Percentiles rank a stretch among this genome's conserved stretches.
Evolutionary conservation across 2,797 vertebrate genomes (phyloP).

Genomic region (Epinephelus malabaricus): DNA sequence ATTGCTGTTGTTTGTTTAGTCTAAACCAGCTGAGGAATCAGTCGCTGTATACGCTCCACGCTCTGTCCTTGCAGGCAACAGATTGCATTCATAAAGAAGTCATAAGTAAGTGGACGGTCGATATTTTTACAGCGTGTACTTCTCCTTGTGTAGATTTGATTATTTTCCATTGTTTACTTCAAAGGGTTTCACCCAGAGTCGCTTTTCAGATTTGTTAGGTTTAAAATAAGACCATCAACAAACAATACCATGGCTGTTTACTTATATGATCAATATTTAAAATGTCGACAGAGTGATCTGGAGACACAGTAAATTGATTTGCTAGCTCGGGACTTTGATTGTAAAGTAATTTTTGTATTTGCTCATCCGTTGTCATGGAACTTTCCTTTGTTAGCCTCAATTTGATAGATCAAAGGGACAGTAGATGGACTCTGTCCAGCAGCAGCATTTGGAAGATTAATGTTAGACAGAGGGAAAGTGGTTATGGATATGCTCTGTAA

Average conservation of each 20-base stretch:
- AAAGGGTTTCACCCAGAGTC: slow-evolving; percentile 11
- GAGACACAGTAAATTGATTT: slow-evolving; percentile 14
- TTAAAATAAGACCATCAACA: slow-evolving; percentile 38
- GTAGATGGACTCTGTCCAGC: slow-evolving; percentile 47
- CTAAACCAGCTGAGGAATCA: slow-evolving; percentile 58
- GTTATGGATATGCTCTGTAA: slow-evolving; percentile 45
- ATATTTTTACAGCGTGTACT: not conserved
- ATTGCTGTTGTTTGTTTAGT: slow-evolving; percentile 76
- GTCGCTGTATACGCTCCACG: slow-evolving; percentile 32
- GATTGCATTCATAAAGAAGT: slow-evolving; percentile 27
- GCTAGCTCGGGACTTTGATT: slow-evolving; percentile 21
- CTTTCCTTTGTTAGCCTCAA: slow-evolving; percentile 46
- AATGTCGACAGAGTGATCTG: slow-evolving; percentile 10
- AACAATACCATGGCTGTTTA: slow-evolving; percentile 43
- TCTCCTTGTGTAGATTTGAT: slow-evolving; percentile 6
- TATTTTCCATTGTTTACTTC: slow-evolving; percentile 45
- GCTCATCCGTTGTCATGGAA: slow-evolving; percentile 43
- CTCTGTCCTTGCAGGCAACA: slow-evolving; percentile 27
- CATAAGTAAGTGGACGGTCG: slow-evolving; percentile 7
- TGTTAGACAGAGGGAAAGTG: slow-evolving; percentile 36
- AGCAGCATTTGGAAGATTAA: slow-evolving; percentile 45
- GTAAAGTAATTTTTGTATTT: slow-evolving; percentile 30
- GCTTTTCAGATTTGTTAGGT: slow-evolving; percentile 33
- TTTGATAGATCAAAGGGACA: slow-evolving; percentile 50
- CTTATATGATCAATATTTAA: slow-evolving; percentile 42